Evolutionary conservation across 2,113 vertebrate genomes (phyloP).

Genomic region (Ictalurus punctatus): DNA sequence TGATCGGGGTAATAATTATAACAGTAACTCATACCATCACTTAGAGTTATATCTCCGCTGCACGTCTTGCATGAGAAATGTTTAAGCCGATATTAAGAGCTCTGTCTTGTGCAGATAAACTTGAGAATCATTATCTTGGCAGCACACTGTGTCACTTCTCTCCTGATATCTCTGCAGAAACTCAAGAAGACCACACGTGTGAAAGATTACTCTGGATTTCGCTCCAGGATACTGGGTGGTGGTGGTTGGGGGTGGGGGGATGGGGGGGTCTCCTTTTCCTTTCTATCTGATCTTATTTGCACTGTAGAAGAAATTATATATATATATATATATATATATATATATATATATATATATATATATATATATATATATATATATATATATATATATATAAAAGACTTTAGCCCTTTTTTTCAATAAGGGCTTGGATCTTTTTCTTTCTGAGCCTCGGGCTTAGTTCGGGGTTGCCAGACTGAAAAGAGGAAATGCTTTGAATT

Average conservation of each 20-base stretch:
- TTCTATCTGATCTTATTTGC: slow-evolving; percentile 18
- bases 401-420: background rate
- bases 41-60: background rate
- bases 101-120: slow-evolving; percentile 7
- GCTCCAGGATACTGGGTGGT: background rate
- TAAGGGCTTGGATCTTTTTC: background rate
- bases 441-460: slow-evolving; percentile 7
- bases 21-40: slow-evolving; percentile 6
- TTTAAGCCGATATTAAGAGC: background rate
- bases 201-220: background rate
- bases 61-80: background rate
- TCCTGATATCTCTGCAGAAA: slow-evolving; percentile 16
- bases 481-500: background rate
- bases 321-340: slow-evolving; percentile 3
- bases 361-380: too few relatives aligned
- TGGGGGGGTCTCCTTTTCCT: background rate
- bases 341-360: too few relatives aligned
- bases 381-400: too few relatives aligned
- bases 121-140: slow-evolving; percentile 32
- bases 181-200: background rate
- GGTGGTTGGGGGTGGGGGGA: too few relatives aligned
- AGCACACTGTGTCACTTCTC: slow-evolving; percentile 24
- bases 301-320: background rate
- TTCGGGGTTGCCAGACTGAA: slow-evolving; percentile 18
- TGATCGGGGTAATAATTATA: slow-evolving; percentile 16